Conservation (phyloP, 92 coral and sea anemone species). For the Zoanthus sansibaricus region DNA sequence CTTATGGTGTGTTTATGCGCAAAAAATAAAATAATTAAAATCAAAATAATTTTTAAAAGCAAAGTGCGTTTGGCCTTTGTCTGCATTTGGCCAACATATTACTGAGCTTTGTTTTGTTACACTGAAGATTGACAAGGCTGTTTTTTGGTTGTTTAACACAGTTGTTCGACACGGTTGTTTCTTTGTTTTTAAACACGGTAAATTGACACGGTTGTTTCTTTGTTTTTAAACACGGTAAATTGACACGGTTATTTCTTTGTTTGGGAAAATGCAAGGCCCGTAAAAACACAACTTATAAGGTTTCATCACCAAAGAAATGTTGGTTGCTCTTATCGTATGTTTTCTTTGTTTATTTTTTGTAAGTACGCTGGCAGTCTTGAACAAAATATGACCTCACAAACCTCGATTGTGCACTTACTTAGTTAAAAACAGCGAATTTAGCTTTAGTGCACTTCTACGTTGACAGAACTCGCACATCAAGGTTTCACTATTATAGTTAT, state of each 20-base stretch:
- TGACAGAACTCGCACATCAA: neutral
- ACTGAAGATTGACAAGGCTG: constrained; percentile 16
- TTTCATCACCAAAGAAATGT: constrained; percentile 24
- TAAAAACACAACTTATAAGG: constrained; percentile 11
- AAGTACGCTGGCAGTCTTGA: neutral
- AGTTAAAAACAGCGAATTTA: neutral
- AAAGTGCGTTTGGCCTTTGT: constrained; percentile 25
- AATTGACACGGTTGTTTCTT: constrained; percentile 3
- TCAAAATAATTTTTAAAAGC: neutral
- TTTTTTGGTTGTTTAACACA: constrained; percentile 20
- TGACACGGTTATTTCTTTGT: constrained; percentile 28
- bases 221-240: constrained; percentile 20
- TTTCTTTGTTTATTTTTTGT: constrained; percentile 20
- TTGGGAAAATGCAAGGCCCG: constrained; percentile 5
- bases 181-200: constrained; percentile 20
- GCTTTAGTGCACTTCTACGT: neutral
- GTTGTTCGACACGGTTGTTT: constrained; percentile 4
- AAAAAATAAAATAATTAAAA: constrained; percentile 2
- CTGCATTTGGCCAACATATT: constrained; percentile 14
- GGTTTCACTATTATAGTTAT: too few species aligned
- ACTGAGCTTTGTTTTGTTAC: constrained; percentile 12
- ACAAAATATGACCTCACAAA: too few species aligned
- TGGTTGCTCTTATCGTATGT: constrained; percentile 15
- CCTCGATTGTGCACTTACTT: neutral
- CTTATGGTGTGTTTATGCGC: constrained; percentile 14